These are phyloP conservation scores for Coregonus suidteri DNA, from an alignment of 2,797 vertebrate genomes.

Conservation along the genomic window DNA sequence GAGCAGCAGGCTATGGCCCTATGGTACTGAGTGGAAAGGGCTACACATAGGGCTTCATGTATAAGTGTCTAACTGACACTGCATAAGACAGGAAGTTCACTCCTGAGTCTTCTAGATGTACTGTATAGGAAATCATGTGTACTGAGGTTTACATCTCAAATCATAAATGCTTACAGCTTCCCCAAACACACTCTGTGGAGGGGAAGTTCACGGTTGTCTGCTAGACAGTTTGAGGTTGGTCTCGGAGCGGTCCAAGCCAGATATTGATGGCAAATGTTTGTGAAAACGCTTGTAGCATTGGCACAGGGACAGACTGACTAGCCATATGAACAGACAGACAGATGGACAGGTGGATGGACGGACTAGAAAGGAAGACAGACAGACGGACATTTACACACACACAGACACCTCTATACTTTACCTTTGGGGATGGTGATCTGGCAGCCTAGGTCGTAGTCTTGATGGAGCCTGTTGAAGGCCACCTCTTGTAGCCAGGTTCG, in stretches of 20 bases:
- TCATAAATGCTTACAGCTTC: conserved; percentile 45
- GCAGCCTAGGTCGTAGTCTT: conserved; percentile 92
- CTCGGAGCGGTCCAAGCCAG: background rate
- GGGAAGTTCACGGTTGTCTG: background rate
- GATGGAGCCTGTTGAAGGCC: conserved; percentile 89
- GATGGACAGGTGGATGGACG: conserved; percentile 11
- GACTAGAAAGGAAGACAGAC: conserved; percentile 1
- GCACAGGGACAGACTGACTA: too few species aligned
- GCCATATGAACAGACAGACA: conserved; percentile 1
- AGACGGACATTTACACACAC: conserved; percentile 3
- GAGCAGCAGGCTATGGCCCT: background rate
- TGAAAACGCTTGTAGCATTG: background rate
- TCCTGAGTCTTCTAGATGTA: conserved; percentile 7
- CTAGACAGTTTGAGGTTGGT: background rate
- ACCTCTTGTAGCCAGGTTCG: conserved; percentile 90
- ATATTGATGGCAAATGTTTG: background rate
- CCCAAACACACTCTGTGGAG: conserved; percentile 41
- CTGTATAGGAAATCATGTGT: conserved; percentile 10
- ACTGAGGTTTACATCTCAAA: conserved; percentile 45
- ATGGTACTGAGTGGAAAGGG: background rate
- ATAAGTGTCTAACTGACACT: conserved; percentile 28
- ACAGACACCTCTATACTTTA: conserved; percentile 43
- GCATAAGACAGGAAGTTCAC: conserved; percentile 50
- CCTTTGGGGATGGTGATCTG: conserved; percentile 97
- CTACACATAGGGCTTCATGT: conserved; percentile 18